Conservation (phyloP, 2,888 invertebrate species). For the Microctonus brassicae region DNA sequence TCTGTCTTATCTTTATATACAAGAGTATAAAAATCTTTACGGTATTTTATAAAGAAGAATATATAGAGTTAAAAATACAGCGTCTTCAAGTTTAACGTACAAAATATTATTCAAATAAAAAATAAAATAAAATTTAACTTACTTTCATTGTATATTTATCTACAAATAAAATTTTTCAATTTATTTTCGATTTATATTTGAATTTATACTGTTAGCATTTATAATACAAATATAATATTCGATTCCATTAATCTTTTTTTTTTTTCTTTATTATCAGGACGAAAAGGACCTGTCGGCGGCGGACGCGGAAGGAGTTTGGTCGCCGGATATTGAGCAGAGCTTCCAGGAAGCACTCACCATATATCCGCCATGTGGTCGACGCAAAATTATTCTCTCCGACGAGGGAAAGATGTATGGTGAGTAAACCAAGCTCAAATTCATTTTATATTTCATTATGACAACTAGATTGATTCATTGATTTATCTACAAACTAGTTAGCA, state of each 20-base stretch:
- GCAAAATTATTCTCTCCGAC: constrained; percentile 99
- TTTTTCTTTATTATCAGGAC: constrained; percentile 71
- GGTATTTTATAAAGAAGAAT: constrained; percentile 39
- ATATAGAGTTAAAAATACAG: constrained; percentile 3
- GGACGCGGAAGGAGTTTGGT: constrained; percentile 99
- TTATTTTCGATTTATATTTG: background rate
- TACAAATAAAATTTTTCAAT: constrained; percentile 1
- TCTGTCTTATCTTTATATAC: constrained; percentile 10
- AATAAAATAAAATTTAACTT: constrained; percentile 6
- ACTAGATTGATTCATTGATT: too few relatives aligned
- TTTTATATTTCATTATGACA: too few relatives aligned
- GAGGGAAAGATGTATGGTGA: constrained; percentile 99
- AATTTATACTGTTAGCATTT: too few relatives aligned
- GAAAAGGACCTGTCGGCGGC: constrained; percentile 94
- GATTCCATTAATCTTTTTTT: background rate
- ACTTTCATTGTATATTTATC: constrained; percentile 18
- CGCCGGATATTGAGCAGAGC: constrained; percentile 99
- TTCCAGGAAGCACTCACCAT: constrained; percentile 99
- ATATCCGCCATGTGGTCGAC: constrained; percentile 98
- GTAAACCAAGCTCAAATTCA: too few relatives aligned
- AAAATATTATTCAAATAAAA: constrained; percentile 9
- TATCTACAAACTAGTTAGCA: too few relatives aligned
- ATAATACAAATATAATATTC: too few relatives aligned
- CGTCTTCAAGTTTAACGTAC: background rate
- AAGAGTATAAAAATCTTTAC: constrained; percentile 36